phyloP scores from a whole-genome alignment of 2,888 invertebrate genomes.

The Macrophya alboannulata region DNA sequence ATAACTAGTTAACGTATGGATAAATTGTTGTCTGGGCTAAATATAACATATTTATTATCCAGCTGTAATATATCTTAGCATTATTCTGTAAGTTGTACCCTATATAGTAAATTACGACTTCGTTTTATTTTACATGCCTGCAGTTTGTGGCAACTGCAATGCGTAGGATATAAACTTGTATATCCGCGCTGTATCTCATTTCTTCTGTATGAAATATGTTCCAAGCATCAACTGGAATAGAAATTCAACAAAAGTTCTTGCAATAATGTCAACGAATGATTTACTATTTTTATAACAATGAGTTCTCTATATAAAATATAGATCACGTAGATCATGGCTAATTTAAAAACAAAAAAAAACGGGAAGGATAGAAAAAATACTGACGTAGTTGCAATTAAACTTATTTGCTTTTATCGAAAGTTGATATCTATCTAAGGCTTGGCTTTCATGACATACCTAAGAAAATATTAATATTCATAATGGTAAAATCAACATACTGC shows the following conservation, averaged over 20 bases:
- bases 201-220: constrained; percentile 20
- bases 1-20: not conserved
- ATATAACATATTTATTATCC: constrained; percentile 38
- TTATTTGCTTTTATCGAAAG: not conserved
- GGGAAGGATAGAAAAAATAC: no score
- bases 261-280: constrained; percentile 66
- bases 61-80: constrained; percentile 23
- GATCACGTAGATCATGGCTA: constrained; percentile 9
- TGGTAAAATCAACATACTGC: constrained; percentile 9
- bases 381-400: constrained; percentile 22
- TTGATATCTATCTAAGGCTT: constrained; percentile 1
- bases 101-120: not conserved
- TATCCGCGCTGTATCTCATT: not conserved
- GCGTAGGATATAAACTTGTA: not conserved
- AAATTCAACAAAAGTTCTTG: constrained; percentile 69
- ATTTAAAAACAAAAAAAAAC: constrained; percentile 37
- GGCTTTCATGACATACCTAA: constrained; percentile 30
- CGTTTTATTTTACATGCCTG: not conserved
- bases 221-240: constrained; percentile 47
- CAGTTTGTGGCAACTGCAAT: constrained; percentile 15
- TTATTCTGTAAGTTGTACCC: constrained; percentile 33
- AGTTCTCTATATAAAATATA: constrained; percentile 49
- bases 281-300: constrained; percentile 59
- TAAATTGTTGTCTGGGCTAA: constrained; percentile 19
- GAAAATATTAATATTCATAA: constrained; percentile 12